Evolutionary conservation across 2,113 vertebrate genomes (phyloP).

Genomic region (Rhinolophus ferrumequinum): DNA sequence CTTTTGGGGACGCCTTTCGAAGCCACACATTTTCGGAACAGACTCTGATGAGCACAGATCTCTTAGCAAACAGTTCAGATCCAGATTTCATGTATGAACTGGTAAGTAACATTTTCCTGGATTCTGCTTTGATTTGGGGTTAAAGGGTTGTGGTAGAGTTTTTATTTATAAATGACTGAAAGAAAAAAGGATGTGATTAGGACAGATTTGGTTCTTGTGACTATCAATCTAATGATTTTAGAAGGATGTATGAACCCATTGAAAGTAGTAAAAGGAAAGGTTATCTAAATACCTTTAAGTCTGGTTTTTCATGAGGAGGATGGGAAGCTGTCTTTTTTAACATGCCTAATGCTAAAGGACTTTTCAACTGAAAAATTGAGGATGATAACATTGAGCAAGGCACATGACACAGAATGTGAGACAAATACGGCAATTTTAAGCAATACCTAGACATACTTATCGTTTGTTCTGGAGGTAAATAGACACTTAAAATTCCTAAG

Average conservation of each 20-base stretch:
- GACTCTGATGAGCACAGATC: conserved; percentile 98
- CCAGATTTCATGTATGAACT: conserved; percentile 99
- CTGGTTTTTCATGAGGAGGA: not conserved
- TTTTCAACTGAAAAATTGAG: not conserved
- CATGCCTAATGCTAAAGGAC: not conserved
- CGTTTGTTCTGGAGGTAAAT: conserved; percentile 21
- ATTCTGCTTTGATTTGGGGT: conserved; percentile 55
- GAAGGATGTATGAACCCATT: not conserved
- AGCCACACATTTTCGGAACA: conserved; percentile 98
- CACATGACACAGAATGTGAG: not conserved
- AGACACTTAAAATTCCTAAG: not conserved
- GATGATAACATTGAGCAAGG: not conserved
- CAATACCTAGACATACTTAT: conserved; percentile 13
- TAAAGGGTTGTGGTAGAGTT: not conserved
- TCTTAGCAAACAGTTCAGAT: conserved; percentile 96
- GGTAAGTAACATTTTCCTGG: conserved; percentile 87
- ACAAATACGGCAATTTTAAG: conserved; percentile 27
- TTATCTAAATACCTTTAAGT: conserved; percentile 22
- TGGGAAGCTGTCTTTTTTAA: not conserved
- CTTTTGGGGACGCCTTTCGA: conserved; percentile 98
- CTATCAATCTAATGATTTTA: conserved; percentile 37
- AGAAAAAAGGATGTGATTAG: not conserved
- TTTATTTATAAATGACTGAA: conserved; percentile 30
- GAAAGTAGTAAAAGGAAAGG: not conserved
- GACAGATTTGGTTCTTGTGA: not conserved